These are phyloP conservation scores for Hetaerina americana DNA, from an alignment of 1,140 invertebrate genomes.

Conservation along the genomic window DNA sequence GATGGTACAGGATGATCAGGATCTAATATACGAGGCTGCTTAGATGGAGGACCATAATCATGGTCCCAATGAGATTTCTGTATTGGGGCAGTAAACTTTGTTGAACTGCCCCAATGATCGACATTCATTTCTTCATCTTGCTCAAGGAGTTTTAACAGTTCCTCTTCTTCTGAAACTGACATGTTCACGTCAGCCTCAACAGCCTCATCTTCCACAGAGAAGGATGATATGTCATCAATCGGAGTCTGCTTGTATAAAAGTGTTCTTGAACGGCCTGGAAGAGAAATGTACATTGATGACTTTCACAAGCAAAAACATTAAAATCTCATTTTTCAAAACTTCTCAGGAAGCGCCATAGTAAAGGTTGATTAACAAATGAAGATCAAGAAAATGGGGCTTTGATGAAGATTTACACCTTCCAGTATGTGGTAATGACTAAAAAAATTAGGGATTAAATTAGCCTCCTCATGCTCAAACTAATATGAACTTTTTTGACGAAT, in stretches of 20 bases:
- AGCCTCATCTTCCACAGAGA: background rate
- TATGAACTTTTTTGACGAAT: too few relatives aligned
- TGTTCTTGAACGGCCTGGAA: conserved; percentile 30
- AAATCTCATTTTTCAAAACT: too few relatives aligned
- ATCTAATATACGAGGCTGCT: background rate
- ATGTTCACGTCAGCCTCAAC: background rate
- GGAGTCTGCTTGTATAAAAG: conserved; percentile 27
- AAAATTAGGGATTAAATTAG: too few relatives aligned
- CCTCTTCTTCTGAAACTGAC: background rate
- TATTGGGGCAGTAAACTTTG: background rate
- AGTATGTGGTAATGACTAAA: too few relatives aligned
- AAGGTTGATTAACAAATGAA: too few relatives aligned
- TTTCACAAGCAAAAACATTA: too few relatives aligned
- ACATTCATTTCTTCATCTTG: background rate
- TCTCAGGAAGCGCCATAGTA: too few relatives aligned
- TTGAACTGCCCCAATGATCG: background rate
- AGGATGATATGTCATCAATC: background rate
- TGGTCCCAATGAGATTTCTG: background rate
- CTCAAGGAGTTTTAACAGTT: background rate
- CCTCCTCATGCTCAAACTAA: too few relatives aligned
- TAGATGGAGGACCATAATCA: background rate
- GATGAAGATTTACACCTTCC: too few relatives aligned
- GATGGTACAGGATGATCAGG: background rate
- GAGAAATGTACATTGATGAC: background rate
- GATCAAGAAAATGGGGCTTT: too few relatives aligned